Base-by-base conservation (phyloP, 2,797 vertebrate species). In the Chelonia mydas region DNA sequence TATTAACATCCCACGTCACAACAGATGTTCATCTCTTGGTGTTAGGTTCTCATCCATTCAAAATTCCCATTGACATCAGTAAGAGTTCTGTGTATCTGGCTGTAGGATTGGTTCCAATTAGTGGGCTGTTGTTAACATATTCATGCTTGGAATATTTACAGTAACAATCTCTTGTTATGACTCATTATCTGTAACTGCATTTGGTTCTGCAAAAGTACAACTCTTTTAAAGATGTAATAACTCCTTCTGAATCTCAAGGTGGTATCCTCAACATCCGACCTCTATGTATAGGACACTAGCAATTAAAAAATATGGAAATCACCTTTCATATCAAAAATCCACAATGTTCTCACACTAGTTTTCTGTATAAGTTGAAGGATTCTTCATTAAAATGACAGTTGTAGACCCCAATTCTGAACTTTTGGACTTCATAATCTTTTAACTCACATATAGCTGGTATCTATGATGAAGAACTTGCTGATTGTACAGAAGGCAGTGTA, bases 101-200 rank as follows among this genome's bases (percentile, higher is more conserved):
- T 74, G 78, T 86, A 91, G 68, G 90, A 41, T 86, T 94, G 90
- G 76, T 85, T 92, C 85, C 87, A 88, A 88, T 97, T 95, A 97
- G 97, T 96, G 94, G 93, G 94, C 88, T 98, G 96, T 95, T 98
- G 98, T 98, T 98, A 98, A 97, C 96, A 97, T 96, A 88, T 93
- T 95, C 96, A 96, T 90, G 93, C 94, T 95, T 94, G 93, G 97
- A 95, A 95, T 98, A 96, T 98, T 98, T 98, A 97, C 96, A 97
- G 96, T 97, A 97, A 94, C 94, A 93, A 9, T 85, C 96, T 96
- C 90, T 93, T 95, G 90, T 92, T 94, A 81, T 98, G 97, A 98
- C 96, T 98, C 98, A 98, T 96, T 91, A 88, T 90, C 87, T 96
- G 28, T 91, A 84, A 33, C 82, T 92, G 81, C 6, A 37, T 96